Evolutionary conservation across 2,797 vertebrate species (phyloP).

Genomic region (Malacoraja senta): DNA sequence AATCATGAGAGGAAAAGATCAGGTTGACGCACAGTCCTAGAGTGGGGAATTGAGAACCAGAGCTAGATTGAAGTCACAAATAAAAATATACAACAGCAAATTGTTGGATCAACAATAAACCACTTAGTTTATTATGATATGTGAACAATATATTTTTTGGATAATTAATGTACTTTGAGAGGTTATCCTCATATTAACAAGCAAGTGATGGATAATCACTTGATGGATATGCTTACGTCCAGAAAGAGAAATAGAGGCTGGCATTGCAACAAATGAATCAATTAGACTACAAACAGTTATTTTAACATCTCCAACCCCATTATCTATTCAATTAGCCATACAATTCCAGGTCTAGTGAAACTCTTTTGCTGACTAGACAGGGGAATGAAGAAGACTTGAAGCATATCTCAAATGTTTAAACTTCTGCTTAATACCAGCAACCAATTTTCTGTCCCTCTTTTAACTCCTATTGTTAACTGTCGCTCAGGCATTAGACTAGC

Average conservation of each 20-base stretch:
- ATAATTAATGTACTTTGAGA: background rate
- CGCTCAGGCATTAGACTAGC: slow-evolving; percentile 47
- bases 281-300: slow-evolving; percentile 41
- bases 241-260: background rate
- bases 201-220: background rate
- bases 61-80: background rate
- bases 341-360: slow-evolving; percentile 42
- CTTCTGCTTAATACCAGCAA: slow-evolving; percentile 48
- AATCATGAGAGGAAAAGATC: too few species aligned
- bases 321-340: slow-evolving; percentile 30
- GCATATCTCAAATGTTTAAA: slow-evolving; percentile 48
- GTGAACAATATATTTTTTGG: background rate
- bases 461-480: slow-evolving; percentile 46
- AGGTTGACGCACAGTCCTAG: too few species aligned
- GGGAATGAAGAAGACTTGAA: slow-evolving; percentile 31
- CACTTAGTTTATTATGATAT: background rate
- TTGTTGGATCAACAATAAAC: background rate
- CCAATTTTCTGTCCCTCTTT: slow-evolving; percentile 43
- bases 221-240: background rate
- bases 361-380: slow-evolving; percentile 41
- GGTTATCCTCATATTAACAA: background rate
- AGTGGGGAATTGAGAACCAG: too few species aligned
- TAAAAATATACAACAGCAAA: background rate
- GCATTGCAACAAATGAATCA: slow-evolving; percentile 41
- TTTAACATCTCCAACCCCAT: slow-evolving; percentile 42